A percentile compares a stretch with the other conserved stretches of the same genome.
These are phyloP conservation scores for Yponomeuta sedellus DNA, from an alignment of 2,888 invertebrate genomes.

Conservation along the genomic window DNA sequence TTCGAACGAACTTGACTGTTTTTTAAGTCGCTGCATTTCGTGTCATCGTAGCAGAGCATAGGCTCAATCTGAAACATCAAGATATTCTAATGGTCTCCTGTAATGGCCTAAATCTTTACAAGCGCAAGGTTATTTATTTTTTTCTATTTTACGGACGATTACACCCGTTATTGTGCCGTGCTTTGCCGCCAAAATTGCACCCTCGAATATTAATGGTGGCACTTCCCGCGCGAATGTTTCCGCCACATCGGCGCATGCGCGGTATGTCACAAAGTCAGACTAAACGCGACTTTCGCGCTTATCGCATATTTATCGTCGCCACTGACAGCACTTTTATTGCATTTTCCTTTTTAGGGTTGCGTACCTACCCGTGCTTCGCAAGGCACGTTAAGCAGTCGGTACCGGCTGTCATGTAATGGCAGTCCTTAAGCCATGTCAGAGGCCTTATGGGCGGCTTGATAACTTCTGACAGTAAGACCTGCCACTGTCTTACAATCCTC, in stretches of 20 bases:
- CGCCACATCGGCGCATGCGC: constrained; percentile 15
- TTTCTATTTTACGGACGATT: constrained; percentile 14
- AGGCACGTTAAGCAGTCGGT: no score
- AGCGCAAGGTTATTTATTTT: not conserved
- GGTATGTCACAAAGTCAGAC: not conserved
- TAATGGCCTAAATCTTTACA: not conserved
- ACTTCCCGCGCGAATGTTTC: constrained; percentile 9
- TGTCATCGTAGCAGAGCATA: not conserved
- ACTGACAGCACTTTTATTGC: constrained; percentile 10
- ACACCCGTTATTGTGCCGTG: constrained; percentile 20
- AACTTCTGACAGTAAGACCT: no score
- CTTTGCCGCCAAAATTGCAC: constrained; percentile 16
- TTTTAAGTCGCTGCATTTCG: no score
- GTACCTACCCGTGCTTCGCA: no score
- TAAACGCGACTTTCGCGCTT: constrained; percentile 2
- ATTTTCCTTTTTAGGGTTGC: not conserved
- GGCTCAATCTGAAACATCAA: not conserved
- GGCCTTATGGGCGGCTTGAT: no score
- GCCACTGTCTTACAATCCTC: no score
- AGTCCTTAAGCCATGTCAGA: no score
- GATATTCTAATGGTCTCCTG: not conserved
- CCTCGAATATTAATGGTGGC: constrained; percentile 12
- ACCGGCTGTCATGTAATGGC: no score
- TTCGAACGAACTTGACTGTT: no score
- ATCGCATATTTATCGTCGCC: constrained; percentile 10